phyloP scores from a whole-genome alignment of 2,888 invertebrate genomes.

The Gnatocerus cornutus region DNA sequence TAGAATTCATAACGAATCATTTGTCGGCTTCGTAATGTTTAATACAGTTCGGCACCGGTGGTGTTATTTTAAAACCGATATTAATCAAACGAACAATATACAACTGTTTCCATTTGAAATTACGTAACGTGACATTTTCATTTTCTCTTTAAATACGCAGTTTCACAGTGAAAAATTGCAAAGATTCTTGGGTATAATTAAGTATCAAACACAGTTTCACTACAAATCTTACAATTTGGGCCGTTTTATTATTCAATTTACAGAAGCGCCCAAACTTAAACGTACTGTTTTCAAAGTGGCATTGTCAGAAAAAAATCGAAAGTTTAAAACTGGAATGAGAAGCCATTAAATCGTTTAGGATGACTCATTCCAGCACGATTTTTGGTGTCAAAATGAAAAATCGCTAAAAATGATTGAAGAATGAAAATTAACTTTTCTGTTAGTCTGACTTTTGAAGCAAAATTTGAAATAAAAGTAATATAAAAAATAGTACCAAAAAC shows the following conservation, averaged over 20 bases:
- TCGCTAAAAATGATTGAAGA: no score
- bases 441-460: no score
- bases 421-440: no score
- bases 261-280: no score
- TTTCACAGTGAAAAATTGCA: slow-evolving; percentile 40
- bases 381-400: no score
- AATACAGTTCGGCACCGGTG: slow-evolving; percentile 32
- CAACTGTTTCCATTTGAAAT: slow-evolving; percentile 46
- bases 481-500: no score
- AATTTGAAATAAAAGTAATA: no score
- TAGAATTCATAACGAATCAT: slow-evolving; percentile 38
- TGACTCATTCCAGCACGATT: no score
- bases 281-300: no score
- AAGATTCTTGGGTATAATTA: slow-evolving; percentile 34
- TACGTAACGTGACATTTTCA: slow-evolving; percentile 46
- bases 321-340: no score
- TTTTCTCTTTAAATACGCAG: slow-evolving; percentile 45
- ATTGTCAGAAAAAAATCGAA: no score
- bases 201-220: slow-evolving; percentile 28
- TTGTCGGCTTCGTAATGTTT: slow-evolving; percentile 29
- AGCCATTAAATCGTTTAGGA: no score
- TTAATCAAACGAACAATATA: slow-evolving; percentile 45
- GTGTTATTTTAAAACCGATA: slow-evolving; percentile 37
- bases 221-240: slow-evolving; percentile 7
- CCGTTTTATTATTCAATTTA: slow-evolving; percentile 1